Evolutionary conservation across 2,888 invertebrate genomes (phyloP).

Genomic region (Synergus laeviventris): DNA sequence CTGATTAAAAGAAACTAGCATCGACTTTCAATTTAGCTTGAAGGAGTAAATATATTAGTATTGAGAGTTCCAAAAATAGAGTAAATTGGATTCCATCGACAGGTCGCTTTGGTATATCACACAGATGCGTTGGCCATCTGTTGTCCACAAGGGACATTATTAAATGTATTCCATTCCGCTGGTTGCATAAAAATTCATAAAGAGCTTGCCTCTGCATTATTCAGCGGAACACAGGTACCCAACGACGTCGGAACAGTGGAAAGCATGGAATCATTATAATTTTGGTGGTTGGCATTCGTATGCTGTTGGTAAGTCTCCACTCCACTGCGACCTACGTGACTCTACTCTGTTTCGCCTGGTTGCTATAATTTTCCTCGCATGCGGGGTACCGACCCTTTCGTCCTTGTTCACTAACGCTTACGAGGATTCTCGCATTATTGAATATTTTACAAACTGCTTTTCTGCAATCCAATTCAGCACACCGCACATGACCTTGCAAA

Average conservation of each 20-base stretch:
- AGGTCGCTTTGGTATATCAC: conserved; percentile 13
- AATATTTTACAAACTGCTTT: not conserved
- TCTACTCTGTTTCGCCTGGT: conserved; percentile 50
- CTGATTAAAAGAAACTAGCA: too few species aligned
- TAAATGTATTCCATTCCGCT: conserved; percentile 66
- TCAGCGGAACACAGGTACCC: conserved; percentile 62
- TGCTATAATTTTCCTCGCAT: conserved; percentile 51
- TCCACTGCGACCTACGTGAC: conserved; percentile 53
- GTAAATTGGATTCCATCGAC: not conserved
- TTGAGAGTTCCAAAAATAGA: not conserved
- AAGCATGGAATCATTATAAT: conserved; percentile 69
- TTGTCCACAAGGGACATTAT: conserved; percentile 55
- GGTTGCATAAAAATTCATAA: conserved; percentile 72
- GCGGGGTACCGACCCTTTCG: conserved; percentile 38
- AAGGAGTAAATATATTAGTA: not conserved
- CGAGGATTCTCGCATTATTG: conserved; percentile 23
- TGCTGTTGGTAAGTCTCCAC: conserved; percentile 51
- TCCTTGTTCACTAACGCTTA: not conserved
- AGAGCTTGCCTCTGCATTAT: conserved; percentile 70
- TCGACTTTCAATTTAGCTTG: not conserved
- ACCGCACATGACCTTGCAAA: too few species aligned
- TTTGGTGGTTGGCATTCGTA: conserved; percentile 62
- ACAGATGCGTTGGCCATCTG: not conserved
- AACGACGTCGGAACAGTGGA: conserved; percentile 55
- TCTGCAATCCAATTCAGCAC: not conserved